Evolutionary conservation across 2,113 vertebrate species (phyloP).

Genomic region (human): DNA sequence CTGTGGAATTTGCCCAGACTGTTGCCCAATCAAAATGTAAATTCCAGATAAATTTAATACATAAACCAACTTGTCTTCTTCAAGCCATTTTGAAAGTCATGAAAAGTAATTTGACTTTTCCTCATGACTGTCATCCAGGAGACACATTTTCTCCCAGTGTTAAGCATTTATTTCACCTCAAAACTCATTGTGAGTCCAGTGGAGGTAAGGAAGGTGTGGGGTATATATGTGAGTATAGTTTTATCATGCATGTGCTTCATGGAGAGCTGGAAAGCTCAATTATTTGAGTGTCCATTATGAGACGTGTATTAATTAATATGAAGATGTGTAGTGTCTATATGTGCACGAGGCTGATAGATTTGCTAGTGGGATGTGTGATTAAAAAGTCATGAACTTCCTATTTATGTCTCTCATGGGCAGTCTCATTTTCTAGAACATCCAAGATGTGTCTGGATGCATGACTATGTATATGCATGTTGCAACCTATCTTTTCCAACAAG

Average conservation of each 20-base stretch:
- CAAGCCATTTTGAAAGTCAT: constrained; percentile 80
- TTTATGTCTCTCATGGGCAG: neutral
- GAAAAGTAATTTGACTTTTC: constrained; percentile 81
- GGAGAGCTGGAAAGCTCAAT: neutral
- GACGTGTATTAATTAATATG: neutral
- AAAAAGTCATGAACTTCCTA: constrained; percentile 19
- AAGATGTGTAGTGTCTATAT: neutral
- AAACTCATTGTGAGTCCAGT: neutral
- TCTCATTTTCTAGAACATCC: neutral
- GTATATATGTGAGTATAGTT: neutral
- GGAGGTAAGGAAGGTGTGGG: neutral
- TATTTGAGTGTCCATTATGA: neutral
- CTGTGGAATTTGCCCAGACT: constrained; percentile 78
- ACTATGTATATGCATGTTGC: constrained; percentile 38
- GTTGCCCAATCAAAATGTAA: constrained; percentile 86
- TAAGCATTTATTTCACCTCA: constrained; percentile 11
- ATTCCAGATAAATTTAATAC: constrained; percentile 83
- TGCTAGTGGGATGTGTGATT: neutral
- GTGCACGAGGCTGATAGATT: neutral
- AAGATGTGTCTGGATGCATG: neutral
- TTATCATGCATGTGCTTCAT: neutral
- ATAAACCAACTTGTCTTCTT: constrained; percentile 83
- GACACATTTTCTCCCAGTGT: constrained; percentile 60
- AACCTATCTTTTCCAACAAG: constrained; percentile 58
- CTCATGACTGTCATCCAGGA: constrained; percentile 70